These are phyloP conservation scores for Drymodes brunneopygia DNA, from an alignment of 2,113 vertebrate genomes.

Conservation along the genomic window DNA sequence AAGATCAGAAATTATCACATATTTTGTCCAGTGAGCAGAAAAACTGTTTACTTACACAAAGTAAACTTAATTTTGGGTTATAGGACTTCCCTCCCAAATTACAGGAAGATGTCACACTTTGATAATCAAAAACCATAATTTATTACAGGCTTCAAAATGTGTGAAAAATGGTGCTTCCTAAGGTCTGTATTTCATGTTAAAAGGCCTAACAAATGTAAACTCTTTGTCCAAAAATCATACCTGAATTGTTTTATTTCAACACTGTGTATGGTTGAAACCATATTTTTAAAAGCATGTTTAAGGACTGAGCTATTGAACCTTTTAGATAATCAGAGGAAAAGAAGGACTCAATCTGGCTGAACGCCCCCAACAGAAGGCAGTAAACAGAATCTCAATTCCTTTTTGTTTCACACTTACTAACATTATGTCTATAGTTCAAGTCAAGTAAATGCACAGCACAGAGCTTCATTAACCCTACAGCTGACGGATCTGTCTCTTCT, in stretches of 20 bases:
- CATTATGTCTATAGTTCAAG: background rate
- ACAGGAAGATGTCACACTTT: background rate
- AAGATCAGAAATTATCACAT: background rate
- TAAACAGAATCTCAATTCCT: background rate
- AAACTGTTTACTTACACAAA: background rate
- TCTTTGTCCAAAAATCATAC: background rate
- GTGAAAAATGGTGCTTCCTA: background rate
- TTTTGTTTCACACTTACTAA: background rate
- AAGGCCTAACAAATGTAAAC: background rate
- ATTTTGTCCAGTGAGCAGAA: background rate
- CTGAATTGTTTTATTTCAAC: background rate
- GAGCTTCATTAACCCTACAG: background rate
- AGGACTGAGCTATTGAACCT: background rate
- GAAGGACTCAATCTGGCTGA: background rate
- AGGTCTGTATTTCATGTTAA: background rate
- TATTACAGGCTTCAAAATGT: background rate
- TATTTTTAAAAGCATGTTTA: background rate
- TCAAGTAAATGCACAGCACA: background rate
- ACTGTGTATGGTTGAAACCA: background rate
- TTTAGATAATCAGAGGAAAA: background rate
- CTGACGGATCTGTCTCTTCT: background rate
- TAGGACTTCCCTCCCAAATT: background rate
- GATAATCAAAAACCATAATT: background rate
- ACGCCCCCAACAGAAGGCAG: background rate
- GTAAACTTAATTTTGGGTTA: background rate